Percentiles rank a stretch among this genome's conserved stretches.
These are phyloP conservation scores for Ophion ventricosus DNA, from an alignment of 2,888 invertebrate genomes.

Conservation along the genomic window DNA sequence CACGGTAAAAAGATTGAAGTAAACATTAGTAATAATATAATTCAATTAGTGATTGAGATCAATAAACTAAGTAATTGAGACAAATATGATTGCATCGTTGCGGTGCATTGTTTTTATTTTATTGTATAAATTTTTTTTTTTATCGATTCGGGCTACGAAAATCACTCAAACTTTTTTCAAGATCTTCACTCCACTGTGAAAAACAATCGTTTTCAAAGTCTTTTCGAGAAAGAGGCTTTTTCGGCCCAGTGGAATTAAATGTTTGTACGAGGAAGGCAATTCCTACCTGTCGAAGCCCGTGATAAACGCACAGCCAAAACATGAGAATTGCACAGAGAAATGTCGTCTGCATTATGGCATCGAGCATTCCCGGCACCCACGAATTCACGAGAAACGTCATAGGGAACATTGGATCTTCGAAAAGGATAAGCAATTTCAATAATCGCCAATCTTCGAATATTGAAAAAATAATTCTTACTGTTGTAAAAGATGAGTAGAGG, in stretches of 20 bases:
- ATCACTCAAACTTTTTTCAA: not conserved
- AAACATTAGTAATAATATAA: not conserved
- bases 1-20: not conserved
- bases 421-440: constrained; percentile 53
- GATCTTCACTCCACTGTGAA: not conserved
- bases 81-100: not conserved
- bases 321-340: constrained; percentile 94
- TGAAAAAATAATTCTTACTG: constrained; percentile 87
- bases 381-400: constrained; percentile 94
- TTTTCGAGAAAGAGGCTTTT: not conserved
- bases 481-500: constrained; percentile 95
- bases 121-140: not conserved
- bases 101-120: not conserved
- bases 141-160: not conserved
- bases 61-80: not conserved
- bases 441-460: constrained; percentile 10
- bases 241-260: not conserved
- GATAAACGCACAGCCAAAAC: constrained; percentile 98
- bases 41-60: not conserved
- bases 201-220: not conserved
- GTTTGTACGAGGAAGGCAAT: not conserved
- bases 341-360: constrained; percentile 94
- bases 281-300: constrained; percentile 94
- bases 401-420: constrained; percentile 96
- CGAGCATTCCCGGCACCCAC: constrained; percentile 96